Percentiles rank a stretch among this genome's conserved stretches.
Conservation (phyloP, 2,888 invertebrate species). For the Rotaria socialis region DNA sequence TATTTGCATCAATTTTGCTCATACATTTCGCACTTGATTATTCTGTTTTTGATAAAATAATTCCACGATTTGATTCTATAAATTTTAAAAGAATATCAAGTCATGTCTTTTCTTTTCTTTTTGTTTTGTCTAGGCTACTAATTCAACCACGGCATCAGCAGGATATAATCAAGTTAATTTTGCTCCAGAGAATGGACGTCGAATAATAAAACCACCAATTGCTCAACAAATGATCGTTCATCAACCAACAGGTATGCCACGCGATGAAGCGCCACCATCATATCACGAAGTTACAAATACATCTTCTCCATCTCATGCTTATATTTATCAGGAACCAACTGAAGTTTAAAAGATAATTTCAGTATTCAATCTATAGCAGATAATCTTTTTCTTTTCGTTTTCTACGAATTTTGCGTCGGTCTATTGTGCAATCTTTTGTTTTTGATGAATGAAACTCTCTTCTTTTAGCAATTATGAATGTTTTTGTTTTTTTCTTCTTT, state of each 20-base stretch:
- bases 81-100: too few species aligned
- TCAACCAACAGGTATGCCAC: not conserved
- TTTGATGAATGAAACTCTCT: not conserved
- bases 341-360: not conserved
- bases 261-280: conserved; percentile 28
- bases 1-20: too few species aligned
- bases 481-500: not conserved
- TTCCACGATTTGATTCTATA: too few species aligned
- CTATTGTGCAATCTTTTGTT: not conserved
- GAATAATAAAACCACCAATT: too few species aligned
- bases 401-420: not conserved
- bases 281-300: not conserved
- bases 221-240: not conserved
- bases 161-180: conserved; percentile 30
- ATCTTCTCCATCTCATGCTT: conserved; percentile 7
- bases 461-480: not conserved
- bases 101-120: too few species aligned
- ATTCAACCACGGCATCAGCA: not conserved
- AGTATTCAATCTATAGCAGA: too few species aligned
- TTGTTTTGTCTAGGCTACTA: too few species aligned
- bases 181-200: not conserved
- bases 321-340: conserved; percentile 32
- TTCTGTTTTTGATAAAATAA: too few species aligned
- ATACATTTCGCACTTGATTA: too few species aligned
- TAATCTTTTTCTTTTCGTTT: not conserved